phyloP scores from a whole-genome alignment of 2,113 vertebrate genomes.

The Hipposideros armiger region DNA sequence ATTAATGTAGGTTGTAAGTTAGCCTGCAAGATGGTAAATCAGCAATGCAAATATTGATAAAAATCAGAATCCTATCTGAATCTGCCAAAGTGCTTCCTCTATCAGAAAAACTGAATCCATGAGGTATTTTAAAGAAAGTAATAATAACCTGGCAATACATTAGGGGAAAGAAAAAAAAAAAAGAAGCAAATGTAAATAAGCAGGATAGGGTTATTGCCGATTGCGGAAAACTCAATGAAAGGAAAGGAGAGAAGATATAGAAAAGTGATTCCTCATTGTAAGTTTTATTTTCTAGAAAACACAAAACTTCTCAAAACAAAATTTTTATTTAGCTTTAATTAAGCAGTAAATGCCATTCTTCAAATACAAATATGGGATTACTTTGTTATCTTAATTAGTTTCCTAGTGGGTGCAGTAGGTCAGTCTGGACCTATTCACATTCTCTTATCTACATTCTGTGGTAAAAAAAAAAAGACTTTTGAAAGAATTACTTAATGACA shows the following conservation, averaged over 20 bases:
- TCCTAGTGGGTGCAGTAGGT: neutral
- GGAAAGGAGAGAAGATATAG: neutral
- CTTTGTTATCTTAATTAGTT: constrained; percentile 38
- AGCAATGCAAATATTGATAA: constrained; percentile 46
- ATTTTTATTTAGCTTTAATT: constrained; percentile 34
- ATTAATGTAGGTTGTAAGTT: constrained; percentile 20
- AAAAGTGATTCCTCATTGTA: constrained; percentile 23
- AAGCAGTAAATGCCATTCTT: constrained; percentile 51
- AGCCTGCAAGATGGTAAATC: neutral
- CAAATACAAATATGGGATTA: constrained; percentile 53
- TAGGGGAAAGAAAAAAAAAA: constrained; percentile 14
- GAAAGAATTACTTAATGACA: neutral
- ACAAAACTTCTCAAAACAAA: constrained; percentile 54
- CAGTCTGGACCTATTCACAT: neutral
- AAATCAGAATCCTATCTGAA: constrained; percentile 53
- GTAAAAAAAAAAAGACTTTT: neutral
- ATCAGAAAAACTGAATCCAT: constrained; percentile 42
- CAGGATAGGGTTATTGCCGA: neutral
- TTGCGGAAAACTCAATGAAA: neutral
- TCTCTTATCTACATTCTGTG: neutral
- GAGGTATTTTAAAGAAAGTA: constrained; percentile 36
- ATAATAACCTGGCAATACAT: constrained; percentile 42
- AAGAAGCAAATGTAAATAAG: constrained; percentile 31
- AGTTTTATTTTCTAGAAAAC: constrained; percentile 56
- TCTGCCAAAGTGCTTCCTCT: neutral